Conservation (phyloP, 2,113 vertebrate species). For the Gymnobelideus leadbeateri region DNA sequence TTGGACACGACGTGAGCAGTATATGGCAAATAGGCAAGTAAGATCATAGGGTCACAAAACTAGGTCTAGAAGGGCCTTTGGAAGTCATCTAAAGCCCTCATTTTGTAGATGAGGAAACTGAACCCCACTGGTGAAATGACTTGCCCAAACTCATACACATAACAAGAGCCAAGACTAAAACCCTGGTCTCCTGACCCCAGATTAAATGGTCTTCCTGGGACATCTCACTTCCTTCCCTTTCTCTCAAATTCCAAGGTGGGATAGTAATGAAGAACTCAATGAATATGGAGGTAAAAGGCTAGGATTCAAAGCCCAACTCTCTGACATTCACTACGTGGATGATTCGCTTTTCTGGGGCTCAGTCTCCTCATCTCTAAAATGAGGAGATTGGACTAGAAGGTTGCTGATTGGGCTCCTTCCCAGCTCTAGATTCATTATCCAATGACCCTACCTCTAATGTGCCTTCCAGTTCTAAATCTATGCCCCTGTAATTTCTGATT, state of each 20-base stretch:
- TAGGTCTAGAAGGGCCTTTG: background rate
- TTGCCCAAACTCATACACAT: background rate
- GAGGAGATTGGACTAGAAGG: background rate
- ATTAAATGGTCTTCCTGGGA: background rate
- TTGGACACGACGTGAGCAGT: background rate
- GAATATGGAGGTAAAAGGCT: background rate
- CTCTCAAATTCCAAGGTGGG: background rate
- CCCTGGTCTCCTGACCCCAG: background rate
- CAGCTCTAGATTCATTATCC: background rate
- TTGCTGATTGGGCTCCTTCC: background rate
- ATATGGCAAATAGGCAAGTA: background rate
- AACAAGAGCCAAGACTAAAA: background rate
- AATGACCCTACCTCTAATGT: background rate
- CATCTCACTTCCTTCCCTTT: background rate
- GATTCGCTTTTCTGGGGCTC: background rate
- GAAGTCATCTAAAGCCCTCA: background rate
- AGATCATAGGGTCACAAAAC: background rate
- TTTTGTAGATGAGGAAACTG: conserved; percentile 5
- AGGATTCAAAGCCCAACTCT: background rate
- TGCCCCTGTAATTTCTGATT: background rate
- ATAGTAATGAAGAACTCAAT: background rate
- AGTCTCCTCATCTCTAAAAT: background rate
- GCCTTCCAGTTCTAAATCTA: background rate
- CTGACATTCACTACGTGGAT: background rate
- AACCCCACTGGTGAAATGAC: background rate